Base-by-base conservation (phyloP, 2,113 vertebrate genomes). In the Plestiodon gilberti region DNA sequence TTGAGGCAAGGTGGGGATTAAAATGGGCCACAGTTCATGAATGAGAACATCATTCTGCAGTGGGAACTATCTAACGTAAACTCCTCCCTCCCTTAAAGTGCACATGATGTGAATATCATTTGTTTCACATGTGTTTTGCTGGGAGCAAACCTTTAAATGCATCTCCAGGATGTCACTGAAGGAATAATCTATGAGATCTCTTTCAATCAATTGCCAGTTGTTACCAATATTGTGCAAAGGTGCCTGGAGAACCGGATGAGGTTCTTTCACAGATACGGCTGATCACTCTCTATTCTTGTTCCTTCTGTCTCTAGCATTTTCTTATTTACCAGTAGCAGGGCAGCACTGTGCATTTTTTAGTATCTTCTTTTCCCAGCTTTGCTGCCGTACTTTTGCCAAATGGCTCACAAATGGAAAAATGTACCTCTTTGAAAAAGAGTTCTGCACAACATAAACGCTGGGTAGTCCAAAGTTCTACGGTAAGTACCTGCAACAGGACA, bases 121-220 rank as follows among this genome's bases (percentile, higher is more conserved):
- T 40, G 80, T 1, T 83, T 89, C 33, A 62, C 78, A 87, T 81
- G 71, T 87, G 78, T 87, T 81, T 87, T 81, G 59, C 85, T 87
- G 78, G 59, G 59, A 87, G 78, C 78, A 75, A 75, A 52, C 64
- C n/a, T 86, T 87, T 90, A 69, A 86, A 33, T 14, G 83, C 7
- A 22, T 48, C 74, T 65, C 30, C n/a, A 14, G 90, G 91, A 78
- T 14, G 78, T 17, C 33, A 43, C 33, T 43, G 52, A 71, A n/a
- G 48, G 62, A 69, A 61, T 35, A 69, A 73, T 75, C 43, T 81
- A n/a, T 65, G 64, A 81, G 38, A 52, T 48, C 6, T 52, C 67
- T 64, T 74, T 55, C 81, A 87, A 64, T 55, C 57, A 74, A 35
- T 65, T 81, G n/a, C 78, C 85, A 87, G 69, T 57, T 80, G 69